These are phyloP conservation scores for Eupithecia dodoneata DNA, from an alignment of 2,888 invertebrate species.

Conservation along the genomic window DNA sequence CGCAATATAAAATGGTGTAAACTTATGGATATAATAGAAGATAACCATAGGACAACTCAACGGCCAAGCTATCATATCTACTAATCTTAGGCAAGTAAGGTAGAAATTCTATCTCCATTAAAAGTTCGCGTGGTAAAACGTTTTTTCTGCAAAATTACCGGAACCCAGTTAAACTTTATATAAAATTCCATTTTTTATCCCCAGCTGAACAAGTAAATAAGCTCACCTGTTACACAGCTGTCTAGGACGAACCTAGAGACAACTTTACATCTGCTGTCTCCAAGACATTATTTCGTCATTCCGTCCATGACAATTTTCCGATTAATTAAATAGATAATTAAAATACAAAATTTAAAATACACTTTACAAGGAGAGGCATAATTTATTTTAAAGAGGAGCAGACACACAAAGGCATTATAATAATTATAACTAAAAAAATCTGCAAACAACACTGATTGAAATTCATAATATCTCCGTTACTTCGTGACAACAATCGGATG, in stretches of 20 bases:
- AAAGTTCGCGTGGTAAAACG: conserved; percentile 15
- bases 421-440: not conserved
- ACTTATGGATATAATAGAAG: not conserved
- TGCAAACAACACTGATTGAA: not conserved
- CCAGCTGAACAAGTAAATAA: conserved; percentile 31
- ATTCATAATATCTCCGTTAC: not conserved
- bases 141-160: conserved; percentile 31
- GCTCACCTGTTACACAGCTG: conserved; percentile 38
- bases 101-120: conserved; percentile 11
- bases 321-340: conserved; percentile 33
- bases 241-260: conserved; percentile 32
- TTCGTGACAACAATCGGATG: not conserved
- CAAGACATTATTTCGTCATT: conserved; percentile 28
- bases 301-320: conserved; percentile 25
- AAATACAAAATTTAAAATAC: not conserved
- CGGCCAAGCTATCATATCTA: no score
- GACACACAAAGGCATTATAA: not conserved
- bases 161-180: conserved; percentile 28
- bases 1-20: not conserved
- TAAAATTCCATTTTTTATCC: conserved; percentile 33
- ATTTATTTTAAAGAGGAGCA: not conserved
- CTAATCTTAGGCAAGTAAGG: not conserved
- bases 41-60: not conserved
- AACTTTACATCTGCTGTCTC: conserved; percentile 31
- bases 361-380: not conserved